Conservation (phyloP, 2,113 vertebrate species). For the Heloderma charlesbogerti region DNA sequence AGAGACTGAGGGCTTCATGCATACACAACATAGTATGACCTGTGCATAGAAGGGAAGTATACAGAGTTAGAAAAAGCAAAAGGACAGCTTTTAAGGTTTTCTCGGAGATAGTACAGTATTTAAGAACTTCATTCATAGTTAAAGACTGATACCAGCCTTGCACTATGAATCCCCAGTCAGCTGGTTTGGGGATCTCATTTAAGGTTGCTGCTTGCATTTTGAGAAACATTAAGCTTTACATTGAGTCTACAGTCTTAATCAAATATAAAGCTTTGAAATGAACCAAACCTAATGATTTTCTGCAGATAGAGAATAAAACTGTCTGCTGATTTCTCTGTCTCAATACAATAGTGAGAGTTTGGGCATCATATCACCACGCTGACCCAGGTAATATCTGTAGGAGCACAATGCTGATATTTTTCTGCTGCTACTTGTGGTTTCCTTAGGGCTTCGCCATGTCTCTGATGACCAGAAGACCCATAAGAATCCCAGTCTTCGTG, state of each 20-base stretch:
- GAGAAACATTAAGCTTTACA: background rate
- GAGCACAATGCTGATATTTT: background rate
- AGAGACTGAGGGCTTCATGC: background rate
- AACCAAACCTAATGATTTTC: constrained; percentile 2
- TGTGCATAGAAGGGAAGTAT: background rate
- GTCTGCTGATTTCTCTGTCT: background rate
- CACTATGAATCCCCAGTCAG: background rate
- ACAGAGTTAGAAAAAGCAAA: background rate
- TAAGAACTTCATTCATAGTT: background rate
- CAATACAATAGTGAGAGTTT: background rate
- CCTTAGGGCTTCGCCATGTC: constrained; percentile 90
- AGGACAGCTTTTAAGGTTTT: background rate
- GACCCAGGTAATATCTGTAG: background rate
- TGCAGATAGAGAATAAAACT: background rate
- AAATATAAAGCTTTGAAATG: constrained; percentile 10
- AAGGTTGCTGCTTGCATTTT: background rate
- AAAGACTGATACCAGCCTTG: background rate
- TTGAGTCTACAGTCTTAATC: background rate
- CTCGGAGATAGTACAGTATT: background rate
- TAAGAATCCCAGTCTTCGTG: constrained; percentile 89
- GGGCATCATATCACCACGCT: background rate
- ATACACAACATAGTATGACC: background rate
- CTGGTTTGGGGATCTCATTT: background rate
- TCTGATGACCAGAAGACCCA: constrained; percentile 91
- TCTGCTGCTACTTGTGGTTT: background rate